A percentile compares a stretch with the other conserved stretches of the same genome.
These are phyloP conservation scores for Aphis craccivora DNA, from an alignment of 1,140 invertebrate genomes.

Conservation along the genomic window DNA sequence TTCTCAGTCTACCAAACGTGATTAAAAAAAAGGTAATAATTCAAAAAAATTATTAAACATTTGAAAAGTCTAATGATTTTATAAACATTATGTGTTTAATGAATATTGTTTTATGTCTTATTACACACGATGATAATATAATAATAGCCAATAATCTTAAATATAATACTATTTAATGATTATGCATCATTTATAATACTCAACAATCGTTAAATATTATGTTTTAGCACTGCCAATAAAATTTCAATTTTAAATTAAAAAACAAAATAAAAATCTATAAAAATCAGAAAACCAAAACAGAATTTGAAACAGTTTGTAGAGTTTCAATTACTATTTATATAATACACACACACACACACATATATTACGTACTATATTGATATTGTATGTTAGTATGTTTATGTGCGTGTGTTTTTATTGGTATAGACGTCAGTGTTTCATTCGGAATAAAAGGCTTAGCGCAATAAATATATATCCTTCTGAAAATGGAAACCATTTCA, in stretches of 20 bases:
- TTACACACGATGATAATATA: background rate
- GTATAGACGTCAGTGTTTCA: slow-evolving; percentile 41
- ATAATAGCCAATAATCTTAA: background rate
- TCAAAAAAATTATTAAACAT: background rate
- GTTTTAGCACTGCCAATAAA: background rate
- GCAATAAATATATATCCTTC: slow-evolving; percentile 38
- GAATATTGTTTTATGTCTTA: too few species aligned
- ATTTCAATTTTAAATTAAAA: slow-evolving; percentile 32
- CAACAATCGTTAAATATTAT: background rate
- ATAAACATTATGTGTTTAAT: background rate
- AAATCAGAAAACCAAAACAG: background rate
- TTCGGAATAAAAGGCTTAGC: slow-evolving; percentile 28
- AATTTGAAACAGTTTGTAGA: slow-evolving; percentile 4
- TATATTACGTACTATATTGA: background rate
- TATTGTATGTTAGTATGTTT: background rate
- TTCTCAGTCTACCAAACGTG: background rate
- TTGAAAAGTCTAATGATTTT: background rate
- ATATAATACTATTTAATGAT: background rate
- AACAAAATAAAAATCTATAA: background rate
- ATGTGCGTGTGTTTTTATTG: slow-evolving; percentile 22
- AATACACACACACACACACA: too few species aligned
- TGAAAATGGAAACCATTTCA: slow-evolving; percentile 21
- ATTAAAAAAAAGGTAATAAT: background rate
- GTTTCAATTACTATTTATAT: background rate
- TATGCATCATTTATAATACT: background rate